Evolutionary conservation across 2,113 vertebrate species (phyloP), one percentile per base, ranked within the genome.

Genomic region (Thalassarche chlororhynchos): DNA sequence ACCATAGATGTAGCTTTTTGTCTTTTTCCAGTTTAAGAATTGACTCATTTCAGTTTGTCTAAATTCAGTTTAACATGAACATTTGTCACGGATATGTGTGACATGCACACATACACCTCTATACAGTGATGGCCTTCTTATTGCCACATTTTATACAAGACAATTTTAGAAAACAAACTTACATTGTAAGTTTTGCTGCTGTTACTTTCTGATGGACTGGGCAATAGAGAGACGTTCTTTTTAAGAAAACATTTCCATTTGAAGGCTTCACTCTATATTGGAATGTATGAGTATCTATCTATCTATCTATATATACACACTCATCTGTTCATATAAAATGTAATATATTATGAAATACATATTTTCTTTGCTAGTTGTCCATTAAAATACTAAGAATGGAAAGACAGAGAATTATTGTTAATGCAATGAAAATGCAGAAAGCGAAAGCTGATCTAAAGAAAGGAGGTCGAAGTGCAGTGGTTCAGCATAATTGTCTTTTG

Each of bases 181-280:
- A 29, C 10, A 54, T 17, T 54, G 49, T 66, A 42, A 76, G 64
- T 75, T 79, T 85, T 72, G 38, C 54, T 89, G 87, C 52, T 88
- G 52, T 83, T 61, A 70, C 55, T 70, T 78, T 90, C 81, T 40
- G 49, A 65, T 79, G 52, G 54, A 42, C 34, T 95, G 36, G 51
- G 36, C 51, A 83, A n/a, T 34, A 87, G 55, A 57, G 75, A n/a
- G 47, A 65, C 49, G 32, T 70, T 95, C 87, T 38, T 58, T 54
- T 32, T 66, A 60, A 88, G 71, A 91, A 94, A 77, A 60, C 18
- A 81, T 74, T 91, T 93, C 62, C 55, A n/a, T 70, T 75, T 32
- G 87, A 95, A 94, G 91, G 91, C 89, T 96, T 95, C 78, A 64
- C 78, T 94, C 49, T 93, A 29, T 91, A 78, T 84, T 60, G 87